phyloP scores from a whole-genome alignment of 2,113 vertebrate genomes.

The Stigmatopora argus region DNA sequence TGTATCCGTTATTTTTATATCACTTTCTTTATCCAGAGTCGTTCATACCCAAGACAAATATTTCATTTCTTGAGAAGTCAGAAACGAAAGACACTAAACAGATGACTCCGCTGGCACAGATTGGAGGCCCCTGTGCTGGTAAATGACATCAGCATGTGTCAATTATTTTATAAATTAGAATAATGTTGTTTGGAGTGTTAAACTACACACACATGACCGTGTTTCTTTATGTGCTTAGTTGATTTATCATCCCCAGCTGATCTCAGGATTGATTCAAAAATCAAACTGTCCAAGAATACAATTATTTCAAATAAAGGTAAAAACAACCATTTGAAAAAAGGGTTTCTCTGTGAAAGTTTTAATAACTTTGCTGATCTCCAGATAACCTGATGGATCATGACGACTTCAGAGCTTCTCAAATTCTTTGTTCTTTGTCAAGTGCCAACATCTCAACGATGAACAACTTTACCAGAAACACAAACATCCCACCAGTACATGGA shows the following conservation, averaged over 20 bases:
- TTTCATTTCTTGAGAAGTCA: conserved; percentile 74
- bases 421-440: conserved; percentile 61
- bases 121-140: conserved; percentile 67
- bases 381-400: conserved; percentile 62
- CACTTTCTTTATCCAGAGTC: conserved; percentile 59
- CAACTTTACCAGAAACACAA: conserved; percentile 54
- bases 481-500: conserved; percentile 73
- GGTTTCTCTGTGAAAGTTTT: no score
- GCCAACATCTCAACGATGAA: conserved; percentile 45
- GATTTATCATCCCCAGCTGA: conserved; percentile 47
- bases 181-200: conserved; percentile 9
- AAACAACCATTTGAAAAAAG: not conserved
- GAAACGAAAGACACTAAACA: conserved; percentile 75
- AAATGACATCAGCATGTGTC: conserved; percentile 14
- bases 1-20: not conserved
- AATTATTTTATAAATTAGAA: not conserved
- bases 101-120: conserved; percentile 72
- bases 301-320: conserved; percentile 53
- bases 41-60: conserved; percentile 61
- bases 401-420: conserved; percentile 61
- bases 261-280: conserved; percentile 55
- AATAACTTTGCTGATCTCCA: conserved; percentile 12
- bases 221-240: conserved; percentile 18
- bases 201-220: not conserved
- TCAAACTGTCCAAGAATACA: conserved; percentile 53